A percentile compares a stretch with the other conserved stretches of the same genome.
Evolutionary conservation across 2,797 vertebrate species (phyloP).

Genomic region (Manis pentadactyla): DNA sequence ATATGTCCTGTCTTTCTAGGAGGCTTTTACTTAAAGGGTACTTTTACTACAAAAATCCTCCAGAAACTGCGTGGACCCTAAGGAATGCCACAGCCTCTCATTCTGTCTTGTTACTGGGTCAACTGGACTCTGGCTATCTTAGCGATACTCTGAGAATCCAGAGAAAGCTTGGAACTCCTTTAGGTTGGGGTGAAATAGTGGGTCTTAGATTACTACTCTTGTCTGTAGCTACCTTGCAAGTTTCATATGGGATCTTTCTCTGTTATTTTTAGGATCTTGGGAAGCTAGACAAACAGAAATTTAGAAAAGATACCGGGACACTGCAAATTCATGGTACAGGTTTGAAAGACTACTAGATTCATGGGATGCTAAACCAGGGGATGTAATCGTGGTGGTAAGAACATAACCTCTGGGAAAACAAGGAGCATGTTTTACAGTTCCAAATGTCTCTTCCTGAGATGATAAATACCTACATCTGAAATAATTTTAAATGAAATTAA

Average conservation of each 20-base stretch:
- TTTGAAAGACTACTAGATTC: background rate
- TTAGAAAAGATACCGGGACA: background rate
- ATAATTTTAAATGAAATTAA: background rate
- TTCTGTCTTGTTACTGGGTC: background rate
- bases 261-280: background rate
- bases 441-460: constrained; percentile 9
- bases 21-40: background rate
- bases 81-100: background rate
- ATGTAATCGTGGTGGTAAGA: background rate
- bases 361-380: background rate
- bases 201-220: background rate
- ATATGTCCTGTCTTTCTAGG: background rate
- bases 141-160: background rate
- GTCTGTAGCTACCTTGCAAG: background rate
- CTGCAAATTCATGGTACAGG: background rate
- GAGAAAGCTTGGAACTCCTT: background rate
- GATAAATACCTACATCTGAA: background rate
- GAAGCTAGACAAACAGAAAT: background rate
- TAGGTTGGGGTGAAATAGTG: background rate
- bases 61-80: background rate
- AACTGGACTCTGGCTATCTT: background rate
- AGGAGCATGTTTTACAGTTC: background rate
- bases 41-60: background rate
- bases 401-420: background rate
- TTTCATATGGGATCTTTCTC: background rate